These are phyloP conservation scores for Chlorocebus sabaeus DNA, from an alignment of 2,113 vertebrate species.

Conservation along the genomic window DNA sequence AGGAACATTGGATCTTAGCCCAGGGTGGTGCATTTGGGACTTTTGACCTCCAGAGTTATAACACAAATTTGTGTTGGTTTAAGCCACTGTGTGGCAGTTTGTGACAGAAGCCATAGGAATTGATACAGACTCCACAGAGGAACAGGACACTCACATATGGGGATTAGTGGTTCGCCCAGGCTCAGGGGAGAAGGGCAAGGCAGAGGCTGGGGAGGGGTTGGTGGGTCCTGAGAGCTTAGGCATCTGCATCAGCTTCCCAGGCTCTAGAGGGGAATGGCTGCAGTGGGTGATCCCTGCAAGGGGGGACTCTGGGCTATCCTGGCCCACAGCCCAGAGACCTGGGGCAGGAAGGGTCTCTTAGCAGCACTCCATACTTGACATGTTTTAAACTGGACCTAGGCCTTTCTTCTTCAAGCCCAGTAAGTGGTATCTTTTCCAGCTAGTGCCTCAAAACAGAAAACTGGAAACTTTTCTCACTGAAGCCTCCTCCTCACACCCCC, in stretches of 20 bases:
- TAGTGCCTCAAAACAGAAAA: neutral
- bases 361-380: neutral
- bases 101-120: neutral
- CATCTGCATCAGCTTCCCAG: neutral
- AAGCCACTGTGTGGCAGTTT: neutral
- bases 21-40: neutral
- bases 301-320: too few species aligned
- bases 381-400: neutral
- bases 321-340: neutral
- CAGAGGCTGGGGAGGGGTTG: neutral
- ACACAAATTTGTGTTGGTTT: neutral
- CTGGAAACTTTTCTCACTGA: neutral
- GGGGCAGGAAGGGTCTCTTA: neutral
- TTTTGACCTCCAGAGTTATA: neutral
- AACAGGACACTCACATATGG: neutral
- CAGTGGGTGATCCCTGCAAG: rapidly evolving
- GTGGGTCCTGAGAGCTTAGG: neutral
- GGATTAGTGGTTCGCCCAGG: too few species aligned
- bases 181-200: neutral
- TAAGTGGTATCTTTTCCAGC: neutral
- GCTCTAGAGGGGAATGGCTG: too few species aligned
- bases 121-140: neutral
- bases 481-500: rapidly evolving
- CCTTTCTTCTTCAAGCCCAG: neutral
- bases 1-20: neutral